Percentiles rank a stretch among this genome's conserved stretches.
These are phyloP conservation scores for Medauroidea extradentata DNA, from an alignment of 1,140 invertebrate species.

Conservation along the genomic window DNA sequence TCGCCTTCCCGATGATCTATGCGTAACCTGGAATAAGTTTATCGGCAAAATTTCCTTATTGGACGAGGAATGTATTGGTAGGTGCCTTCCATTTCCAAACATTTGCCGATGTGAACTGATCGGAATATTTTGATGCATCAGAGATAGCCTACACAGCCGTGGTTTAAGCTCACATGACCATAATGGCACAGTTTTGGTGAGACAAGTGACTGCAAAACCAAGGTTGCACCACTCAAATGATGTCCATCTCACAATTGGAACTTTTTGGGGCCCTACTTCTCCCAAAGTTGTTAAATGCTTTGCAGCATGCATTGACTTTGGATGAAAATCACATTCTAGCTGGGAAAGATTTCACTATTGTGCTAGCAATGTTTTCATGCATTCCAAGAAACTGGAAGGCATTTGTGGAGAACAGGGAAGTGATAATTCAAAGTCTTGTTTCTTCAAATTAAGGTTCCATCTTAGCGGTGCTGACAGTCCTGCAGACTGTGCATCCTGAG, in stretches of 20 bases:
- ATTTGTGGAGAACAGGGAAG: no score
- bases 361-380: constrained; percentile 13
- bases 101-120: constrained; percentile 25
- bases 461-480: no score
- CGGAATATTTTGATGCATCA: constrained; percentile 35
- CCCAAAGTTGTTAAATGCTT: constrained; percentile 17
- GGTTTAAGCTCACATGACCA: constrained; percentile 16
- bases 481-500: no score
- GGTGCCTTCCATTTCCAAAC: constrained; percentile 16
- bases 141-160: constrained; percentile 29
- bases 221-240: constrained; percentile 38
- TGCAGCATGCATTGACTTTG: no score
- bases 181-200: constrained; percentile 9
- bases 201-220: constrained; percentile 35
- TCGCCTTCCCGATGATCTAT: not conserved
- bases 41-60: constrained; percentile 10
- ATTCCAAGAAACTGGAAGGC: no score
- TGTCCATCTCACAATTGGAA: constrained; percentile 42
- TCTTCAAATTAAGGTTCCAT: no score
- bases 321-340: no score
- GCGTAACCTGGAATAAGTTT: not conserved
- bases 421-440: no score
- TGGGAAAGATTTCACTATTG: no score
- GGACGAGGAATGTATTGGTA: constrained; percentile 17
- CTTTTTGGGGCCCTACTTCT: constrained; percentile 39